These are phyloP conservation scores for Spheniscus mendiculus DNA, from an alignment of 2,113 vertebrate species.

Conservation along the genomic window DNA sequence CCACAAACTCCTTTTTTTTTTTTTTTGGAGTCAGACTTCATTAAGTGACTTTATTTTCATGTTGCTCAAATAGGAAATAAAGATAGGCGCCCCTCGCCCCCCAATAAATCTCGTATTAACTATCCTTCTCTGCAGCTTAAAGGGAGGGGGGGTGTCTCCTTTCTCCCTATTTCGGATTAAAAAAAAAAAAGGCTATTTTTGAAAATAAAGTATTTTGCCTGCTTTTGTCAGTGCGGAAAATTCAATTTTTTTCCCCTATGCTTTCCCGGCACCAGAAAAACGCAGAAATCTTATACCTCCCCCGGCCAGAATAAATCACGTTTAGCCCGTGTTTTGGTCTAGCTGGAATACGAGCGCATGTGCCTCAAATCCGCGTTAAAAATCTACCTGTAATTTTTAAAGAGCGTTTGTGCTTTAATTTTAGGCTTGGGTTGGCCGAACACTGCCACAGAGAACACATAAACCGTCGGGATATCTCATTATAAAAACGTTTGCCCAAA, in stretches of 20 bases:
- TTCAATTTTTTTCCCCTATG: too few species aligned
- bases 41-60: not conserved
- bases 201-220: not conserved
- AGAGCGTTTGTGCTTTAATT: not conserved
- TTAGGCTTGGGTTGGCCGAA: not conserved
- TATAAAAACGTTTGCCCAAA: not conserved
- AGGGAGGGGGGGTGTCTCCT: not conserved
- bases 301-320: not conserved
- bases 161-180: not conserved
- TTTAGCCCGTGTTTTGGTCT: not conserved
- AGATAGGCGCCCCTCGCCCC: not conserved
- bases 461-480: not conserved
- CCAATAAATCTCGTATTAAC: slow-evolving; percentile 22
- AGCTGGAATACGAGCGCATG: not conserved
- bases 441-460: not conserved
- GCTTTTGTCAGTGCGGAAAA: not conserved
- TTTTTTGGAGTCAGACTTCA: not conserved
- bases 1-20: not conserved
- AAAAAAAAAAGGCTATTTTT: not conserved
- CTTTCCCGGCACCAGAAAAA: not conserved
- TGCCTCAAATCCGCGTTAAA: not conserved
- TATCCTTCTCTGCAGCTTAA: not conserved
- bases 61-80: not conserved
- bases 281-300: not conserved
- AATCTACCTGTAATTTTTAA: not conserved